phyloP scores from a whole-genome alignment of 2,797 vertebrate genomes.

The Antrozous pallidus region DNA sequence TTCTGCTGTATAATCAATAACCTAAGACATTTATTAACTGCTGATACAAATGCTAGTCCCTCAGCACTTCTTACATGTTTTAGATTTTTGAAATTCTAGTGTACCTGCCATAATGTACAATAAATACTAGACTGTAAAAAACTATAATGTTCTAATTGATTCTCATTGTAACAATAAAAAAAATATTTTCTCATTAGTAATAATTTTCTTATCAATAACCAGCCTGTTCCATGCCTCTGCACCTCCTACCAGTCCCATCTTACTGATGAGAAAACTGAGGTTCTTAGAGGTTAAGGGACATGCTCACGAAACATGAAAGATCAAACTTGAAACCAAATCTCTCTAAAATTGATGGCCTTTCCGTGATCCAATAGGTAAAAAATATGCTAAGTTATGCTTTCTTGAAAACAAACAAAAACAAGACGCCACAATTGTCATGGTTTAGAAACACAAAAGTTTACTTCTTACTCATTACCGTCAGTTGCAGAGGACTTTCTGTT shows the following conservation, averaged over 20 bases:
- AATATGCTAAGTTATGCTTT: background rate
- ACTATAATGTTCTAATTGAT: background rate
- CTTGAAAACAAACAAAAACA: background rate
- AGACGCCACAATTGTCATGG: background rate
- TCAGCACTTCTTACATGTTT: constrained; percentile 94
- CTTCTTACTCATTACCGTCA: background rate
- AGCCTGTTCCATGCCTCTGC: no score
- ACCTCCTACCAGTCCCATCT: no score
- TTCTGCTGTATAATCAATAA: constrained; percentile 88
- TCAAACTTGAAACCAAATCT: background rate
- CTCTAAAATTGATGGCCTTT: background rate
- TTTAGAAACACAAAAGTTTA: background rate
- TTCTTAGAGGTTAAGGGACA: background rate
- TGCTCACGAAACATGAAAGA: background rate
- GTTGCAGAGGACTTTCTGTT: background rate
- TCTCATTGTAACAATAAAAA: background rate
- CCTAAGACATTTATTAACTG: constrained; percentile 89
- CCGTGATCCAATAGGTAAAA: background rate
- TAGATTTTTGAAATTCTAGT: constrained; percentile 91
- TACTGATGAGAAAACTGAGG: background rate
- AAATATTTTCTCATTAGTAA: no score
- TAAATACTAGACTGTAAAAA: constrained; percentile 90
- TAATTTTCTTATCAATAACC: no score
- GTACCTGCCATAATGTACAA: constrained; percentile 92
- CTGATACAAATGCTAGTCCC: constrained; percentile 88